Evolutionary conservation across 2,113 vertebrate genomes (phyloP).

Genomic region (Hirundichthys speculiger): DNA sequence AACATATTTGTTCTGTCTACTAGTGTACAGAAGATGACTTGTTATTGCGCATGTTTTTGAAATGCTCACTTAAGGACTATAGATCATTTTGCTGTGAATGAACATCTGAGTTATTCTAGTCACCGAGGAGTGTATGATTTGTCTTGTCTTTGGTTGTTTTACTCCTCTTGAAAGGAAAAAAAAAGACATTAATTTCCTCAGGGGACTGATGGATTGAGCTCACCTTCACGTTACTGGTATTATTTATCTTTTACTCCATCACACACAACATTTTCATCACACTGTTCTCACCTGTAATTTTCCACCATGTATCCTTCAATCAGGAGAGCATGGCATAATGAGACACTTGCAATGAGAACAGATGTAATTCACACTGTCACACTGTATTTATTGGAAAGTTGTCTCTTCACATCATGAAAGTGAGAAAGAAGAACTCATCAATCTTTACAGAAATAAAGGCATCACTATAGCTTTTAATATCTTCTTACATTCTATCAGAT

Average conservation of each 20-base stretch:
- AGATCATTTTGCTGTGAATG: constrained; percentile 55
- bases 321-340: constrained; percentile 59
- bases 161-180: constrained; percentile 21
- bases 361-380: constrained; percentile 63
- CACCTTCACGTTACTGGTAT: constrained; percentile 66
- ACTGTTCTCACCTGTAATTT: constrained; percentile 56
- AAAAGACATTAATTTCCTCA: constrained; percentile 52
- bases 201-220: constrained; percentile 65
- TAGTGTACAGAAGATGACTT: constrained; percentile 47
- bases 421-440: constrained; percentile 58
- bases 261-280: constrained; percentile 61
- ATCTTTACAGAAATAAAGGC: constrained; percentile 42
- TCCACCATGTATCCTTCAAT: constrained; percentile 60
- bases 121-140: constrained; percentile 45
- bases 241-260: constrained; percentile 68
- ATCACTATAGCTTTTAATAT: constrained; percentile 45
- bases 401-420: constrained; percentile 44
- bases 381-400: constrained; percentile 59
- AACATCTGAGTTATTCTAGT: constrained; percentile 62
- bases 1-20: constrained; percentile 48
- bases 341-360: constrained; percentile 69
- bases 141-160: constrained; percentile 49
- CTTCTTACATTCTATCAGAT: constrained; percentile 34
- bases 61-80: constrained; percentile 50
- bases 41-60: constrained; percentile 49